phyloP scores from a whole-genome alignment of 2,888 invertebrate genomes.

The Pheosia gnoma region DNA sequence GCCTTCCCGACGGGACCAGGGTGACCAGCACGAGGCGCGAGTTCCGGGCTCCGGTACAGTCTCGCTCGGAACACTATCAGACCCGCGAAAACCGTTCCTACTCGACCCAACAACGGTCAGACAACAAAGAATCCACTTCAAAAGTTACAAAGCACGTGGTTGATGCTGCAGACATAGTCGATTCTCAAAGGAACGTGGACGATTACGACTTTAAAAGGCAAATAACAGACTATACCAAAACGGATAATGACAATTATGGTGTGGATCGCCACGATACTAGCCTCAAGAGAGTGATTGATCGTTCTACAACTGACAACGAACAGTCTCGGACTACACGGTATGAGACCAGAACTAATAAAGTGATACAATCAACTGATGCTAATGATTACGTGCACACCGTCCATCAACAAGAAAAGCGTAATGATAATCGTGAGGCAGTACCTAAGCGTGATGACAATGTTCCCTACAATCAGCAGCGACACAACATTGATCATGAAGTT shows the following conservation, averaged over 20 bases:
- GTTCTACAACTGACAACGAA: constrained; percentile 13
- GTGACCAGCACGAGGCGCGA: constrained; percentile 88
- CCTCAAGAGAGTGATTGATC: constrained; percentile 13
- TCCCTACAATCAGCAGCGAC: background rate
- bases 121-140: constrained; percentile 54
- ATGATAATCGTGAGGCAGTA: constrained; percentile 28
- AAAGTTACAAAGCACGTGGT: constrained; percentile 50
- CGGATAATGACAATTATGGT: constrained; percentile 40
- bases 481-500: constrained; percentile 29
- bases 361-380: constrained; percentile 34
- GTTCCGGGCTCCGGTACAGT: constrained; percentile 75
- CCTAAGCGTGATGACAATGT: constrained; percentile 23
- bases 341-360: constrained; percentile 19
- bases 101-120: constrained; percentile 56
- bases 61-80: constrained; percentile 64
- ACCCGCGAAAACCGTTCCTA: constrained; percentile 60
- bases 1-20: constrained; percentile 86
- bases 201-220: constrained; percentile 61
- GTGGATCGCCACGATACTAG: constrained; percentile 30
- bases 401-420: constrained; percentile 27
- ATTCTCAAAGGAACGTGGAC: constrained; percentile 67
- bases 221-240: constrained; percentile 38
- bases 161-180: constrained; percentile 59
- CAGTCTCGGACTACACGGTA: constrained; percentile 5
- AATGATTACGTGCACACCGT: constrained; percentile 31